Percentiles rank a stretch among this genome's conserved stretches.
Conservation (phyloP, 2,113 vertebrate species). For the Brachionichthys hirsutus region DNA sequence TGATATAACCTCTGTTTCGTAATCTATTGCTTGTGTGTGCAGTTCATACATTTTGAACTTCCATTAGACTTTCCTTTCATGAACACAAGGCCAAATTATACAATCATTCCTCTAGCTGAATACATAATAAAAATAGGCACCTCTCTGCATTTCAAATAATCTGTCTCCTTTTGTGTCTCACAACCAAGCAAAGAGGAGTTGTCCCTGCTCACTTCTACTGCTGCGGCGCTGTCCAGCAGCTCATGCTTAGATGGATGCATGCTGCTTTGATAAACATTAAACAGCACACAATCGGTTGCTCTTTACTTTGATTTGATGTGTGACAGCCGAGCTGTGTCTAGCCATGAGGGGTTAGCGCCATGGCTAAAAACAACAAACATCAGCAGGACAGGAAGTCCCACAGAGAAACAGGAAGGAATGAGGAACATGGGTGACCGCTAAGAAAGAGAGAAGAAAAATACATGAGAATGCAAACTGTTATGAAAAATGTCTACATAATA, state of each 20-base stretch:
- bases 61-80: conserved; percentile 38
- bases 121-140: conserved; percentile 63
- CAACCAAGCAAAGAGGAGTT: conserved; percentile 2
- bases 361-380: conserved; percentile 46
- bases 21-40: conserved; percentile 29
- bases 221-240: conserved; percentile 31
- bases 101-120: conserved; percentile 50
- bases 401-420: conserved; percentile 51
- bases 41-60: conserved; percentile 51
- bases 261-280: conserved; percentile 64
- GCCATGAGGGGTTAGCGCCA: conserved; percentile 41
- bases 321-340: conserved; percentile 46
- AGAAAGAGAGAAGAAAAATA: conserved; percentile 35
- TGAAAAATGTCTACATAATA: not conserved
- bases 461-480: conserved; percentile 42
- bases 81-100: conserved; percentile 23
- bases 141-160: conserved; percentile 45
- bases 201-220: conserved; percentile 4
- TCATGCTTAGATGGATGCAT: conserved; percentile 37
- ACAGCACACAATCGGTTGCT: conserved; percentile 58
- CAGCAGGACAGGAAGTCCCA: conserved; percentile 56
- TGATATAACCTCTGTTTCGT: conserved; percentile 13
- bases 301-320: conserved; percentile 63
- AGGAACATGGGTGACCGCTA: conserved; percentile 43
- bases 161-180: conserved; percentile 17